Evolutionary conservation across 2,797 vertebrate genomes (phyloP).

Genomic region (Selene dorsalis): DNA sequence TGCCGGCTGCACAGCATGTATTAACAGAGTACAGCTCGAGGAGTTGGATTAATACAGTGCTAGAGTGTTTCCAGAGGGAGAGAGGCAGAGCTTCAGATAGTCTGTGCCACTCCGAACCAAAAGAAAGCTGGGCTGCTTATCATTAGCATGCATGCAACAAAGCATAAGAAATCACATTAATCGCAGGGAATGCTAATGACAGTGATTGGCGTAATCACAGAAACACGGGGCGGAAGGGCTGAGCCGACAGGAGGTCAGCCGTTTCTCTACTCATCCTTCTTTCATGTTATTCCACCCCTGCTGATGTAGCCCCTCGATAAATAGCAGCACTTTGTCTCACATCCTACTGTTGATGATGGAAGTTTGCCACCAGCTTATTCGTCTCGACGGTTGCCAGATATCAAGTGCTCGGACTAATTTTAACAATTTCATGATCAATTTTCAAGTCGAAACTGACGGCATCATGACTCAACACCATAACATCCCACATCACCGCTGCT

Average conservation of each 20-base stretch:
- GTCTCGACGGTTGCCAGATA: conserved; percentile 56
- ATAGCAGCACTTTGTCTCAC: conserved; percentile 43
- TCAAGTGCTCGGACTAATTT: conserved; percentile 54
- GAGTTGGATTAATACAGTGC: conserved; percentile 52
- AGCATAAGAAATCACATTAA: conserved; percentile 78
- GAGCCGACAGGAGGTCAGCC: conserved; percentile 75
- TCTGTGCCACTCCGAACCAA: conserved; percentile 30
- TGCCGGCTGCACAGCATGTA: conserved; percentile 39
- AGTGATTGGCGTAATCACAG: conserved; percentile 82
- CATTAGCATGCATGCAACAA: conserved; percentile 78
- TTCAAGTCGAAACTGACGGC: conserved; percentile 25
- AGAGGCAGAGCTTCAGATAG: conserved; percentile 34
- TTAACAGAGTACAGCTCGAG: conserved; percentile 65
- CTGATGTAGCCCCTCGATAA: conserved; percentile 54
- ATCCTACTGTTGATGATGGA: conserved; percentile 30
- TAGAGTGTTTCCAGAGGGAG: conserved; percentile 32
- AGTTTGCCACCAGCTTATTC: conserved; percentile 41
- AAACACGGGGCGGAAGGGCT: conserved; percentile 63
- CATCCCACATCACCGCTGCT: conserved; percentile 33
- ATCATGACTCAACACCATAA: conserved; percentile 42
- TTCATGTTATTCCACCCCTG: conserved; percentile 57
- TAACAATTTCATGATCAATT: conserved; percentile 35
- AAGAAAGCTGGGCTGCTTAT: conserved; percentile 41
- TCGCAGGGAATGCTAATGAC: conserved; percentile 77
- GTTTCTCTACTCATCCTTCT: conserved; percentile 64